Base-by-base conservation (phyloP, 2,797 vertebrate genomes). In the Pipistrellus pygmaeus region DNA sequence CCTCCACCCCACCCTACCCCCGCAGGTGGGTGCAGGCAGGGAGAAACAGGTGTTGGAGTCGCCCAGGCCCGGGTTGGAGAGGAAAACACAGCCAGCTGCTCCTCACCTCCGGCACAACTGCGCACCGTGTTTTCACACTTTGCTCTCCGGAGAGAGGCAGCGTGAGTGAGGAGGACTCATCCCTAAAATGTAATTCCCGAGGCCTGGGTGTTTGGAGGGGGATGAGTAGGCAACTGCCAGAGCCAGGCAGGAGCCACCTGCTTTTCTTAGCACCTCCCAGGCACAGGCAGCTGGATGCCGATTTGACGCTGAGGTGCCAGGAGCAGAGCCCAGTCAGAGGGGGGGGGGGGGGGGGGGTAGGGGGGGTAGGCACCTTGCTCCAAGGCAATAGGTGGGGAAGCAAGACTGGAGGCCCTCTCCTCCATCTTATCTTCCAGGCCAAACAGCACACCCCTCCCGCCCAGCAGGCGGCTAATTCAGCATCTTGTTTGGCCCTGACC, bases 1-100 rank as follows among this genome's bases (percentile, higher is more conserved):
- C 8, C 20, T 10, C 15, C 4, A 4, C 10, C 0, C 57, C 25
- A 3, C 4, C 23, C 20, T 0, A 6, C 2, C 3, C 73, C 27
- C 57, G 32, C 21, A 53, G 27, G 17, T 57, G 48, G n/a, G 35
- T n/a, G 55, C 57, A 75, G 11, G 23, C 8, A 66, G 25, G 18
- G 20, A 38, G 23, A 78, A 83, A 20, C 25, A 38, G 46, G 5
- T 57, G 6, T 6, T 53, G 21, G 23, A 68, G 3, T 41, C 35
- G 25, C 64, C 27, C 62, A 48, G 71, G 51, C 62, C 53, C 66
- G 18, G 18, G 53, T 78, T 84, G 46, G 27, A 62, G 41, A 60
- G 64, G 30, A 69, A 73, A 88, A 53, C 57, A 68, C 35, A 41
- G 57, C 8, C 53, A 38, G 17, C 27, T 2, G 11, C n/a, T 18